Percentiles rank a stretch among this genome's conserved stretches.
Conservation (phyloP, 2,888 invertebrate species). For the Leptopterna dolabrata region DNA sequence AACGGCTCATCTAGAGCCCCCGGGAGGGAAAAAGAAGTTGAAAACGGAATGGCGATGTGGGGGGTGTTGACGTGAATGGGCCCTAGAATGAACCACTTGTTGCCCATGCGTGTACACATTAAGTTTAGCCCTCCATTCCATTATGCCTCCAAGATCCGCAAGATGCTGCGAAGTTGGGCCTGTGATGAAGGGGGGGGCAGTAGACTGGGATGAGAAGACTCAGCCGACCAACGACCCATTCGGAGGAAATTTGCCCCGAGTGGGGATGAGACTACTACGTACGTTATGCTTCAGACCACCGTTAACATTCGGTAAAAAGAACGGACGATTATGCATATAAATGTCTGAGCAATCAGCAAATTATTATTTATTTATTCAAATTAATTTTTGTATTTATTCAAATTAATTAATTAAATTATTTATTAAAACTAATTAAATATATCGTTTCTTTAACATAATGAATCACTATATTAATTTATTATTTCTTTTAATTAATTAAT, state of each 20-base stretch:
- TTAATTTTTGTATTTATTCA: no score
- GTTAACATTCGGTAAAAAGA: no score
- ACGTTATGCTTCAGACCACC: no score
- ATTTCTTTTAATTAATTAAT: no score
- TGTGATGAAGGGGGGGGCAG: no score
- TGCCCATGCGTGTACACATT: constrained; percentile 50
- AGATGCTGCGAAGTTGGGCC: neutral
- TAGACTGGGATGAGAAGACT: neutral
- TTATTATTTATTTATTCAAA: no score
- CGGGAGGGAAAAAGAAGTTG: constrained; percentile 8
- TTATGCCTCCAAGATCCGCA: neutral
- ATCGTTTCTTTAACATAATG: no score
- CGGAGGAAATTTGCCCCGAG: neutral
- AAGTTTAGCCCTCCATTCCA: constrained; percentile 1
- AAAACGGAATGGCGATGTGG: neutral
- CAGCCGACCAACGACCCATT: neutral
- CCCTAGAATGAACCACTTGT: constrained; percentile 48
- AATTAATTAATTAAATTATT: no score
- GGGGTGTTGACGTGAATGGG: constrained; percentile 45
- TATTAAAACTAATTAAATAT: no score
- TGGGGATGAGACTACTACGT: neutral
- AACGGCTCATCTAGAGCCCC: constrained; percentile 34
- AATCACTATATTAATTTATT: no score
- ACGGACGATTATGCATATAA: no score
- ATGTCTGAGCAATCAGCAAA: no score